Evolutionary conservation across 2,888 invertebrate species (phyloP).

Genomic region (Tiphia femorata): DNA sequence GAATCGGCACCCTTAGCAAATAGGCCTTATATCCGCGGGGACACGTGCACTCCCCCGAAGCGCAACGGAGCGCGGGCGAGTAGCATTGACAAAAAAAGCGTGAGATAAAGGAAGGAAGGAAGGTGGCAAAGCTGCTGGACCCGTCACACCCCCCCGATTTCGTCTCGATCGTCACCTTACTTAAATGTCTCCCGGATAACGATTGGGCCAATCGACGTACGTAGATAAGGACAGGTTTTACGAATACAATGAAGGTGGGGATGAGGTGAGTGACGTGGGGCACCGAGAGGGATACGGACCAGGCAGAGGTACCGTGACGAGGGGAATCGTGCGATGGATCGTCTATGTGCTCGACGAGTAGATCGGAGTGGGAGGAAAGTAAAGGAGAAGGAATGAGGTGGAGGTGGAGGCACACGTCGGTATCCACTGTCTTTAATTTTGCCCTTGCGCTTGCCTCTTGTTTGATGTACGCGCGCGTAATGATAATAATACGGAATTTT

Average conservation of each 20-base stretch:
- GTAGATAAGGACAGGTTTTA: too few species aligned
- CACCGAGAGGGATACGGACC: not conserved
- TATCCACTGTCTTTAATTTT: too few species aligned
- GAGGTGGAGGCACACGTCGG: too few species aligned
- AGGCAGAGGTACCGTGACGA: not conserved
- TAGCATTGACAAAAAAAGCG: conserved; percentile 13
- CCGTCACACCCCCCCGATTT: too few species aligned
- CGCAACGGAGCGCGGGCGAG: conserved; percentile 14
- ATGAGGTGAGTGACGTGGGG: not conserved
- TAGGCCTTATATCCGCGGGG: conserved; percentile 56
- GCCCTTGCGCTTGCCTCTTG: too few species aligned
- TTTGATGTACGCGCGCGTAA: too few species aligned
- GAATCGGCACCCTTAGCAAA: conserved; percentile 50
- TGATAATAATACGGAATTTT: too few species aligned
- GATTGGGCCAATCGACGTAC: not conserved
- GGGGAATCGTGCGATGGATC: not conserved
- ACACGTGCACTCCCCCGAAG: conserved; percentile 29
- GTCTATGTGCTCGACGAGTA: too few species aligned
- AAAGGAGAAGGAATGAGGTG: not conserved
- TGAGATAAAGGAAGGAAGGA: conserved; percentile 5
- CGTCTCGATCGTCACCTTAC: not conserved
- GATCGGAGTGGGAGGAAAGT: not conserved
- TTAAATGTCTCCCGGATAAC: not conserved
- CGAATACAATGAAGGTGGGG: not conserved
- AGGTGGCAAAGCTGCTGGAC: too few species aligned